These are phyloP conservation scores for Epizoanthus rinbou DNA, from an alignment of 92 coral and sea anemone species.

Conservation along the genomic window DNA sequence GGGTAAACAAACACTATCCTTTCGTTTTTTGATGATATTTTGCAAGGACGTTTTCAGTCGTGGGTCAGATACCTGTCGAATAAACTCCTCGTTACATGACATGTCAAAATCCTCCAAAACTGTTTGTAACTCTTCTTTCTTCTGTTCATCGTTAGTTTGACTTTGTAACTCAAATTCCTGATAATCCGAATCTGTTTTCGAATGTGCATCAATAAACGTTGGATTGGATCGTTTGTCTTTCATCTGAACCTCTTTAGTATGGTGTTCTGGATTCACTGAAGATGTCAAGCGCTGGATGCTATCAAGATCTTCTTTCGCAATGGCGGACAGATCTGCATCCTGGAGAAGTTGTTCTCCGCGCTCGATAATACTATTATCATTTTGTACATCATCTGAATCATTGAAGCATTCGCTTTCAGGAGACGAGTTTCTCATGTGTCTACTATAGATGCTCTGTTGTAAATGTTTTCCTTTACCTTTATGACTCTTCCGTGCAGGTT, in stretches of 20 bases:
- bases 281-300: not conserved
- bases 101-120: constrained; percentile 29
- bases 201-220: not conserved
- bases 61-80: constrained; percentile 61
- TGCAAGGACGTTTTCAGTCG: constrained; percentile 68
- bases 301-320: not conserved
- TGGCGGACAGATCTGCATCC: not conserved
- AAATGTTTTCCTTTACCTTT: not conserved
- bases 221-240: not conserved
- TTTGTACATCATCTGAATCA: not conserved
- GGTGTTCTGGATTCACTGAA: not conserved
- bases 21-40: constrained; percentile 69
- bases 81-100: constrained; percentile 59
- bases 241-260: not conserved
- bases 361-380: not conserved
- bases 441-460: constrained; percentile 30
- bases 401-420: not conserved
- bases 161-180: not conserved
- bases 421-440: constrained; percentile 20
- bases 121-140: not conserved
- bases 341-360: not conserved
- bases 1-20: constrained; percentile 55
- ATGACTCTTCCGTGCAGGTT: not conserved
- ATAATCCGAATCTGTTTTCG: not conserved
- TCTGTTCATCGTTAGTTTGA: constrained; percentile 19